Evolutionary conservation across 2,888 invertebrate species (phyloP).

Genomic region (Anthophora plumipes): DNA sequence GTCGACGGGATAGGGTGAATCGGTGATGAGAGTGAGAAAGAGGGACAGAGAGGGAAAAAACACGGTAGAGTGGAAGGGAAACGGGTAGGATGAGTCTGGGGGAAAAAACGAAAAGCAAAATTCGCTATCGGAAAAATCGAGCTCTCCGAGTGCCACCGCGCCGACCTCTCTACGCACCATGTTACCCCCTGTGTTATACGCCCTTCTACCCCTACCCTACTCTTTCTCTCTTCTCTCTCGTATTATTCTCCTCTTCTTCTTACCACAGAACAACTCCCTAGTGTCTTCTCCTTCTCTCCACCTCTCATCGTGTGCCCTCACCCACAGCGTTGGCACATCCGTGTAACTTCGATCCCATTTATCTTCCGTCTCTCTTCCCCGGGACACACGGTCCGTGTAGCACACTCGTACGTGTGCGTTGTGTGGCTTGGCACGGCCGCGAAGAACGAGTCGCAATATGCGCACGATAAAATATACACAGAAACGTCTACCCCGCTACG

Average conservation of each 20-base stretch:
- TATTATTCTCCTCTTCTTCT: slow-evolving; percentile 9
- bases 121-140: slow-evolving; percentile 83
- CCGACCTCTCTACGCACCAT: slow-evolving; percentile 65
- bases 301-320: slow-evolving; percentile 24
- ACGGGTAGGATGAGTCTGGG: too few species aligned
- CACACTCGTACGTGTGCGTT: slow-evolving; percentile 42
- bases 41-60: slow-evolving; percentile 4
- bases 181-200: slow-evolving; percentile 30
- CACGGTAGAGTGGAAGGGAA: slow-evolving; percentile 8
- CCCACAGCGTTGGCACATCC: slow-evolving; percentile 41
- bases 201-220: not conserved
- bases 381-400: slow-evolving; percentile 27
- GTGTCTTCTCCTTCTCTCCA: slow-evolving; percentile 22
- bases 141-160: slow-evolving; percentile 69
- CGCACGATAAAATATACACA: slow-evolving; percentile 75
- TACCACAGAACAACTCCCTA: not conserved
- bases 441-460: slow-evolving; percentile 73
- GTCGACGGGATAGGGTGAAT: slow-evolving; percentile 50
- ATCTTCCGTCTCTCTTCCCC: slow-evolving; percentile 43
- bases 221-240: not conserved
- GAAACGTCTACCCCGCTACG: slow-evolving; percentile 66
- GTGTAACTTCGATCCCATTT: slow-evolving; percentile 63
- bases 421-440: slow-evolving; percentile 69
- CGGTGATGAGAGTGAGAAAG: slow-evolving; percentile 47
- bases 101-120: slow-evolving; percentile 77